Percentiles rank a stretch among this genome's conserved stretches.
phyloP scores from a whole-genome alignment of 2,797 vertebrate species.

The Avahi laniger region DNA sequence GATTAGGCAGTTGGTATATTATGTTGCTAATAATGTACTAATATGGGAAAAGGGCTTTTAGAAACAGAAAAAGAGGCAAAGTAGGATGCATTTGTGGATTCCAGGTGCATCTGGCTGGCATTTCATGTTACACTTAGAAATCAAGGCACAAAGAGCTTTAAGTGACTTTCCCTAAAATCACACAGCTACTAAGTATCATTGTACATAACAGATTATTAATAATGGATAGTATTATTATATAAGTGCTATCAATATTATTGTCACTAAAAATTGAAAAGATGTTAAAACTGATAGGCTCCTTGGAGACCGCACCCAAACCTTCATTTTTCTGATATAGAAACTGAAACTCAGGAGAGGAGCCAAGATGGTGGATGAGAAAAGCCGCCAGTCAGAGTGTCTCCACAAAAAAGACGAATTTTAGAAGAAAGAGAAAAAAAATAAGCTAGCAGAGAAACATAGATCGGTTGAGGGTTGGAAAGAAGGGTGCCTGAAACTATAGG shows the following conservation, averaged over 20 bases:
- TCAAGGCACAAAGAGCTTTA: background rate
- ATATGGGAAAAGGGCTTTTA: background rate
- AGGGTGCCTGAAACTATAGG: too few relatives aligned
- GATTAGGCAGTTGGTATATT: background rate
- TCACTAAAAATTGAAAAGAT: background rate
- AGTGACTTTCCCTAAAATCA: background rate
- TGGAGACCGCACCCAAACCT: background rate
- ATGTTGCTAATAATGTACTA: background rate
- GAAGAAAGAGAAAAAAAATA: too few relatives aligned
- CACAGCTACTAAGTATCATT: background rate
- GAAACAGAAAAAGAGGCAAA: background rate
- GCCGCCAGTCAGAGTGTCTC: too few relatives aligned
- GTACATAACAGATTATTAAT: background rate
- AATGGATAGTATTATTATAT: background rate
- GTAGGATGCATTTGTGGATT: background rate
- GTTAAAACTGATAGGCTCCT: background rate
- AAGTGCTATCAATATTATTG: background rate
- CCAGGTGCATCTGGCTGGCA: background rate
- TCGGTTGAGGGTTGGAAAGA: too few relatives aligned
- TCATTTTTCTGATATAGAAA: background rate
- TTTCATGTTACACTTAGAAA: constrained; percentile 30
- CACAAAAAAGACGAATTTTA: too few relatives aligned
- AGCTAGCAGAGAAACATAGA: too few relatives aligned
- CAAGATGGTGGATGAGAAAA: too few relatives aligned
- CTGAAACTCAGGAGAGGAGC: background rate